Evolutionary conservation across 2,113 vertebrate genomes (phyloP), one percentile per base, ranked within the genome.

Genomic region (Semicossyphus pulcher): DNA sequence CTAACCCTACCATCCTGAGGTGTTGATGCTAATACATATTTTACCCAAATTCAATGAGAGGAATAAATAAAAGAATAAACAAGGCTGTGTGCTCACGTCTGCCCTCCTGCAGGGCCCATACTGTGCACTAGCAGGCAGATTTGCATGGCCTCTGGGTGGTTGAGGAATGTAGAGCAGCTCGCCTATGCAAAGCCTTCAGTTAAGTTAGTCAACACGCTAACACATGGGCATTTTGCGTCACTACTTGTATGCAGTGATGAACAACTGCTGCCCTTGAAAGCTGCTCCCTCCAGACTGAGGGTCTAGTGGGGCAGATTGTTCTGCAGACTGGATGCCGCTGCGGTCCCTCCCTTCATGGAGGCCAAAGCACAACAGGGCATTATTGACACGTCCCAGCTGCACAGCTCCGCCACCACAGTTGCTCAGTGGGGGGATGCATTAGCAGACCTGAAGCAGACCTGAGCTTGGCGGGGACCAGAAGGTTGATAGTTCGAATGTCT

Each of bases 231-330:
- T 77, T 84, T 67, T 74, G 54, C 16, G 34, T 65, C 69, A 62
- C 79, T 34, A 37, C 49, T 34, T 85, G 51, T 48, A 63, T 14
- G 45, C 28, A 47, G 42, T 29, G 29, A 28, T n/a, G 57, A 86
- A 90, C 89, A 92, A 92, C 92, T 93, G 92, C 71, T 86, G 83
- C 51, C 74, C 80, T 81, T 86, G 68, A 86, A 81, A 82, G 69
- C 64, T 31, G 56, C 61, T 76, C 66, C 72, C 72, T 66, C 26
- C 78, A 79, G 85, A 78, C 88, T 65, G 32, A 0, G 31, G 68
- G 80, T 63, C 68, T 47, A 47, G 69, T 7, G 57, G 79, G 31
- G 34, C 49, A 31, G 78, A 85, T 61, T 60, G 65, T 65, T 28
- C 58, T 70, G 47, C 71, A 72, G 72, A 81, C 80, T 75, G 44